A percentile compares a stretch with the other conserved stretches of the same genome.
These are phyloP conservation scores for Nyctibius bracteatus DNA, from an alignment of 2,113 vertebrate species.

Conservation along the genomic window DNA sequence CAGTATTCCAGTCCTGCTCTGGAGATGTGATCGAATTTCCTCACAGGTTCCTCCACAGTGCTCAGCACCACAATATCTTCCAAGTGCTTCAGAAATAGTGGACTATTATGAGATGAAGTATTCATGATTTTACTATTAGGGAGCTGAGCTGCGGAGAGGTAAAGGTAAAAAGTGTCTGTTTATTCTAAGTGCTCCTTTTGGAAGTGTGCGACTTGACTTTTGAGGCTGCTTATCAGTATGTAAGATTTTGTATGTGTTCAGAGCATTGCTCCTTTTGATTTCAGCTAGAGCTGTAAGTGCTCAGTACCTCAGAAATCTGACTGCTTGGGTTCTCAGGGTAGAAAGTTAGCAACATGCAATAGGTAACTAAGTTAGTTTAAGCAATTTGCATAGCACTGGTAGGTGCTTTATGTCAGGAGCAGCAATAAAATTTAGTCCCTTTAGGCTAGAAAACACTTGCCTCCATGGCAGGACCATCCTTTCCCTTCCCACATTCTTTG, in stretches of 20 bases:
- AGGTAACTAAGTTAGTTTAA: not conserved
- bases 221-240: not conserved
- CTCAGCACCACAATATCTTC: not conserved
- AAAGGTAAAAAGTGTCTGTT: not conserved
- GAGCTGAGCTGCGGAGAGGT: not conserved
- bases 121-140: not conserved
- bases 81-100: not conserved
- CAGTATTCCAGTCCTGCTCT: not conserved
- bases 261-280: not conserved
- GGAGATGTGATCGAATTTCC: not conserved
- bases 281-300: not conserved
- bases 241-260: not conserved
- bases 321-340: not conserved
- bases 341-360: not conserved
- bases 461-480: not conserved
- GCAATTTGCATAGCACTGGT: not conserved
- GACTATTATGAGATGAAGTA: not conserved
- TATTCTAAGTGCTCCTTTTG: not conserved
- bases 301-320: not conserved
- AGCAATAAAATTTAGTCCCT: not conserved
- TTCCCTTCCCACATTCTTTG: not conserved
- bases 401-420: not conserved
- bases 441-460: not conserved
- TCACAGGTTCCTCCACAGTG: not conserved
- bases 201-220: not conserved